Evolutionary conservation across 2,797 vertebrate species (phyloP).

Genomic region (Gadopsis bispinosus): DNA sequence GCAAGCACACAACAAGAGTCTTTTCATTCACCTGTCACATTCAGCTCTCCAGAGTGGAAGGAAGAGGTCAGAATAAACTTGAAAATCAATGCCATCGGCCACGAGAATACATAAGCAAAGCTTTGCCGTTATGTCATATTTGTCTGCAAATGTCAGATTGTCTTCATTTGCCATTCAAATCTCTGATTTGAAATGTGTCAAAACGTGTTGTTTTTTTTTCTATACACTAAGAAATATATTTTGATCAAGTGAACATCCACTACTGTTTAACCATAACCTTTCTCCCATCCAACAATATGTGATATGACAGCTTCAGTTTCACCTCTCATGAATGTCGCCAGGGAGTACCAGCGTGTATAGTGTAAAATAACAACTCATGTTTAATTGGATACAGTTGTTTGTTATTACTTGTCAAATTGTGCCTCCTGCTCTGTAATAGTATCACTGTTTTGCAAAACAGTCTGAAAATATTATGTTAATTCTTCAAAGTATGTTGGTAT

Average conservation of each 20-base stretch:
- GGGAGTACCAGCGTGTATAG: background rate
- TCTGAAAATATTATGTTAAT: background rate
- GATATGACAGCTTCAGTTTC: constrained; percentile 3
- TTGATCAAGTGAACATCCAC: constrained; percentile 6
- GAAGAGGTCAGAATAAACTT: constrained; percentile 87
- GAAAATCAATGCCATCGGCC: constrained; percentile 88
- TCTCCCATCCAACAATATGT: constrained; percentile 2
- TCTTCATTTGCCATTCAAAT: constrained; percentile 37
- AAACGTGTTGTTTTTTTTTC: background rate
- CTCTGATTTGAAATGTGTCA: constrained; percentile 16
- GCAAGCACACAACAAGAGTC: constrained; percentile 35
- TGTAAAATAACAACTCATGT: constrained; percentile 5
- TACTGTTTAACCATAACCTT: background rate
- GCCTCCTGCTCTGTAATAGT: background rate
- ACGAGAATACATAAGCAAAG: constrained; percentile 85
- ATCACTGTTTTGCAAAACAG: background rate
- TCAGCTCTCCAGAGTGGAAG: constrained; percentile 82
- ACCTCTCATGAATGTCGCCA: background rate
- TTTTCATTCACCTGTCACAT: constrained; percentile 79
- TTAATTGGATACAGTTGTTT: constrained; percentile 9
- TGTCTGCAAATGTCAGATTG: constrained; percentile 51
- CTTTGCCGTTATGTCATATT: constrained; percentile 36
- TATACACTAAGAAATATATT: background rate
- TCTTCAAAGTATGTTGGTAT: background rate
- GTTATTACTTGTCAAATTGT: background rate